Base-by-base conservation (phyloP, 2,113 vertebrate species). In the Dissostichus mawsoni region DNA sequence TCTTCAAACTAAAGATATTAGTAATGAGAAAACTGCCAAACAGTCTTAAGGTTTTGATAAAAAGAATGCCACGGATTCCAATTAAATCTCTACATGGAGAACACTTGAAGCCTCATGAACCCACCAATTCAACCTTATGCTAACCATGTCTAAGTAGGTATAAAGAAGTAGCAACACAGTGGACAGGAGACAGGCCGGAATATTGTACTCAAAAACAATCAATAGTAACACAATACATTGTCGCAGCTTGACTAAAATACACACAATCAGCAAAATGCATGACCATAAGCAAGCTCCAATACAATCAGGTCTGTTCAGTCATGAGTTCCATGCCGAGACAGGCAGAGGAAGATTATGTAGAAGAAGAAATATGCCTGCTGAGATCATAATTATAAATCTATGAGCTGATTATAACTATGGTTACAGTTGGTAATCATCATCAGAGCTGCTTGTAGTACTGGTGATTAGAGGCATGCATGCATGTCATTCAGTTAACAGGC, bases 381-480 rank as follows among this genome's bases (percentile, higher is more conserved):
- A 79, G 92, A 92, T 92, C 83, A 87, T 92, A 92, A 92, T 93
- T 93, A 88, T 89, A 91, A 92, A 93, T 87, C 87, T 90, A 92
- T 89, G 92, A 88, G 84, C 92, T 94, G 91, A 94, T 94, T 93
- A 93, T 81, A 90, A 92, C 87, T 90, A 87, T 76, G 91, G 92
- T 83, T 90, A 90, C 87, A 90, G 88, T 92, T 84, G 85, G 87
- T 93, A 93, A 94, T 94, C 92, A 93, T 93, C 92, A 92, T 94
- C 92, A 93, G 85, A 88, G 87, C 89, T 5, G 85, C 92, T 93
- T 91, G 90, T 92, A 90, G 89, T 85, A 71, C 81, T 88, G 86
- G 84, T 91, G 93, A 93, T 93, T 92, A 92, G 75, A 88, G 86
- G 81, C 87, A 90, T 74, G 82, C 79, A 82, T 81, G 86, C 78